A percentile compares a stretch with the other conserved stretches of the same genome.
Conservation (phyloP, 2,113 vertebrate genomes). For the Phalacrocorax brasilianus region DNA sequence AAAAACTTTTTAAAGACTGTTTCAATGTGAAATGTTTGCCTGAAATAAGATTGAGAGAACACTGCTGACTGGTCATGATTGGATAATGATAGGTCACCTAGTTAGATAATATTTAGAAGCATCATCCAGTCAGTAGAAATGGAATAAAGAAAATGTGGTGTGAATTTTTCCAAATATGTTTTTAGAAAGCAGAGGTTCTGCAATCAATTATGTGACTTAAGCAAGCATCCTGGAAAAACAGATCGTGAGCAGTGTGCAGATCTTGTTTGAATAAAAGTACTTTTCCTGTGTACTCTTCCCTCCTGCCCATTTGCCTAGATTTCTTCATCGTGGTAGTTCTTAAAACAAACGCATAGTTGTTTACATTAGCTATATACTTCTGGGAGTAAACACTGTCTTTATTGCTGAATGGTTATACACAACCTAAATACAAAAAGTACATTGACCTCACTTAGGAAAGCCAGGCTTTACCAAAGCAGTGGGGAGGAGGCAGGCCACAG, state of each 20-base stretch:
- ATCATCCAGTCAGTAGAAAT: neutral
- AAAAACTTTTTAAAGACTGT: neutral
- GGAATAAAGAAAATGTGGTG: neutral
- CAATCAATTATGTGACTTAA: constrained; percentile 9
- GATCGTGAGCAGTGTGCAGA: neutral
- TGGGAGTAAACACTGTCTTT: neutral
- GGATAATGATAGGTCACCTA: neutral
- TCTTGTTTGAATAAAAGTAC: neutral
- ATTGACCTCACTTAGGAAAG: neutral
- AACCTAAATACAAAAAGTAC: neutral
- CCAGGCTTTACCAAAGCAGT: neutral
- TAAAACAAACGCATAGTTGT: neutral
- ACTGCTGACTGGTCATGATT: neutral
- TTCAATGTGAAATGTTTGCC: neutral
- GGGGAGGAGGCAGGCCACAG: neutral
- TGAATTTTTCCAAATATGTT: neutral
- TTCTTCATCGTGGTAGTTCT: neutral
- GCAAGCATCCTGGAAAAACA: constrained; percentile 11
- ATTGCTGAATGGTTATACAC: neutral
- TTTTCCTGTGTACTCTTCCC: neutral
- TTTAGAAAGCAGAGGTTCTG: constrained; percentile 40
- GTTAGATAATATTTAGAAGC: neutral
- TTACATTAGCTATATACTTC: constrained; percentile 5
- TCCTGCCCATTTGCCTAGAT: neutral
- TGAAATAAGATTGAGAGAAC: neutral